A percentile compares a stretch with the other conserved stretches of the same genome.
These are phyloP conservation scores for Babyrousa celebensis DNA, from an alignment of 2,797 vertebrate genomes.

Conservation along the genomic window DNA sequence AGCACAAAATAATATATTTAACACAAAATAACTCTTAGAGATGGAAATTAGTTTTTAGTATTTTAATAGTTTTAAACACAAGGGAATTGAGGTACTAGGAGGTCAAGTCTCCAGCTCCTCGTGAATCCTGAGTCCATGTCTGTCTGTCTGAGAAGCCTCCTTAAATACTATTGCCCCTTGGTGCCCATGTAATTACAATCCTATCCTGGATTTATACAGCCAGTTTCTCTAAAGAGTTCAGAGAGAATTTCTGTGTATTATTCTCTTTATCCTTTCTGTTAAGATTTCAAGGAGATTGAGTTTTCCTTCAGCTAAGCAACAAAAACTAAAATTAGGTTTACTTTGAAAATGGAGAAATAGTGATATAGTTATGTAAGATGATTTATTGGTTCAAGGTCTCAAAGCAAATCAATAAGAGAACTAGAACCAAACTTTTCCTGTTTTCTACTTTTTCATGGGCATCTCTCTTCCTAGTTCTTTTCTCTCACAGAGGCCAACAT, in stretches of 20 bases:
- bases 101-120: neutral
- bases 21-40: neutral
- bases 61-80: neutral
- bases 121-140: neutral
- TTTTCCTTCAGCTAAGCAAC: conserved; percentile 43
- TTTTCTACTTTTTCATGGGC: conserved; percentile 3
- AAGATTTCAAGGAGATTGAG: conserved; percentile 15
- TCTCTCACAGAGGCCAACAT: conserved; percentile 29
- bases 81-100: neutral
- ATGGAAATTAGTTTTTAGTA: neutral
- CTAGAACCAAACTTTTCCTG: conserved; percentile 16
- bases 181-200: neutral
- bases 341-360: neutral
- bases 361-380: neutral
- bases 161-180: neutral
- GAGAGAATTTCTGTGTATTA: conserved; percentile 9
- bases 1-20: neutral
- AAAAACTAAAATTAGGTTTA: conserved; percentile 57
- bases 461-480: neutral
- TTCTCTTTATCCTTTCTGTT: conserved; percentile 37
- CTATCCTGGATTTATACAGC: neutral
- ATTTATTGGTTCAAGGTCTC: neutral
- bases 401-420: conserved; percentile 2
- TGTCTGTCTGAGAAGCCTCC: neutral
- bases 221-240: conserved; percentile 14